Base-by-base conservation (phyloP, 2,113 vertebrate species). In the Microtus ochrogaster region DNA sequence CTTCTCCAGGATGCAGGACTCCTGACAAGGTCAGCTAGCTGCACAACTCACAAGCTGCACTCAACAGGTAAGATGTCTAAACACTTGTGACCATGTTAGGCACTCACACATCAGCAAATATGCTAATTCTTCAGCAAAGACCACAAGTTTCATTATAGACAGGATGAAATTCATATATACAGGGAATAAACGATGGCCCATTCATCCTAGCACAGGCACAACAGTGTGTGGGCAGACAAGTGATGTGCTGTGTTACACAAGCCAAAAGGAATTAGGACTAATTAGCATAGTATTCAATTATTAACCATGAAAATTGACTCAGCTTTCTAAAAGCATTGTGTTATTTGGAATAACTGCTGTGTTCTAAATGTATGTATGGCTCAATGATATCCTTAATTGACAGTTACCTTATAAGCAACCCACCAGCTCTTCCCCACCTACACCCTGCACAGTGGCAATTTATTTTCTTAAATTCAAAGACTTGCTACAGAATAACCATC, bases 101-200 rank as follows among this genome's bases (percentile, higher is more conserved):
- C 65, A 61, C 26, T 33, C 49, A 61, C 74, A 61, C 11, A 26
- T 61, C 13, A 30, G 73, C 63, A 88, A 77, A 73, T n/a, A 72
- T 0, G 9, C 5, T 76, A 33, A 81, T 61, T 70, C 39, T 82
- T 63, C 44, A 81, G 47, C n/a, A 14, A 14, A 33, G 14, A 12
- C 17, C 63, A 58, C 58, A 81, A 28, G 33, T 26, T 26, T 47
- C 28, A 26, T 39, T 58, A 86, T 2, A 7, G 39, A 44, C 5
- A 41, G 21, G n/a, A 26, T 68, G 65, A 63, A 39, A 26, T 3
- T 33, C 55, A 6, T 11, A 70, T 0, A 0, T 19, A 21, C 19
- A 52, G 30, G 26, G 77, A 24, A 52, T 77, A 17, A 39, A 39
- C 1, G 68, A 58, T 55, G 68, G 36, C 9, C 33, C 36, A 58